Evolutionary conservation across 1,140 invertebrate species (phyloP), one percentile per base, ranked within the genome.

Genomic region (Drusus annulatus): DNA sequence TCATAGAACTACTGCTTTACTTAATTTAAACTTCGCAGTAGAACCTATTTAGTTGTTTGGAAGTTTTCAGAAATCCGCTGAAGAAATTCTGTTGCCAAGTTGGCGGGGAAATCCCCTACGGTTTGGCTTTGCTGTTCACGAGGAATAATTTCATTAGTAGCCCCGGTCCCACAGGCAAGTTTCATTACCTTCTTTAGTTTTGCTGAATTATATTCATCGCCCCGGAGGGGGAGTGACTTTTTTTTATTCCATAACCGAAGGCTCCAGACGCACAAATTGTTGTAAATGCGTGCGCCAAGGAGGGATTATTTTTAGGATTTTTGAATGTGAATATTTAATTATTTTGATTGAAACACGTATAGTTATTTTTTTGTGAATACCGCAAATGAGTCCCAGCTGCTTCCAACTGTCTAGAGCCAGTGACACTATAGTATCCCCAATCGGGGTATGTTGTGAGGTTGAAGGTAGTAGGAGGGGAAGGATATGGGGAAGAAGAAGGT

Each of bases 171-270:
- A 51, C 19, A 78, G 81, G 81, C 54, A 52, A 69, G 73, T 76
- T 80, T 83, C 56, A 80, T 83, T 82, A 78, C 69, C 76, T 83
- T 83, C 81, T 83, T 80, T 83, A 83, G 79, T 83, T 83, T 83
- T 74, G 13, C 36, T 28, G 77, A 78, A 83, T 83, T 78, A 83
- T 83, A 83, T 83, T 83, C 81, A 83, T 83, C 58, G 81, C 75
- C 81, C 81, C 81, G 10, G 13, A 78, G 81, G 81, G 76, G 65
- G 31, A 56, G 69, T 51, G 81, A 83, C 81, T 83, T 82, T 83
- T n/a, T 28, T 83, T 83, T 58, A 75, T 80, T 76, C 36, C 31
- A 50, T 16, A 51, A 28, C 28, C n/a, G n/a, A n/a, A n/a, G n/a
- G 19, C 60, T 62, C 69, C 74, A 73, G 78, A 76, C 76, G 80